phyloP scores from a whole-genome alignment of 2,797 vertebrate genomes.

The Naso thynnoides region DNA sequence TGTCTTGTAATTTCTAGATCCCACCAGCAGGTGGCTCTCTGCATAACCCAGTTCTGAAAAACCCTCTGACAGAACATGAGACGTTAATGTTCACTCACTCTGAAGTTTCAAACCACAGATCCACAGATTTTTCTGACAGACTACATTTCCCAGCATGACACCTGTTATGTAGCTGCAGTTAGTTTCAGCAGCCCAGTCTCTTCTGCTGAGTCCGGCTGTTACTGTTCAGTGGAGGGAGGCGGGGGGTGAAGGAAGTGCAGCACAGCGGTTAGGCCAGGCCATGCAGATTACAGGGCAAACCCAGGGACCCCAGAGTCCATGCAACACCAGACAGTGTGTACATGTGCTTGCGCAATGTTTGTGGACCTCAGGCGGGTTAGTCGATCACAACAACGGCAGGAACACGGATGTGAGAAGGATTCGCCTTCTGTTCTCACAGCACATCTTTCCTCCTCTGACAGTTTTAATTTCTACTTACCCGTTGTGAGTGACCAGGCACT shows the following conservation, averaged over 20 bases:
- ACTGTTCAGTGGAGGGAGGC: slow-evolving; percentile 18
- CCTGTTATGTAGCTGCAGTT: slow-evolving; percentile 43
- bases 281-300: slow-evolving; percentile 58
- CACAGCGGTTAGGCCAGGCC: slow-evolving; percentile 57
- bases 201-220: slow-evolving; percentile 19
- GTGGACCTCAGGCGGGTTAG: slow-evolving; percentile 13
- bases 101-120: slow-evolving; percentile 1
- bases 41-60: background rate
- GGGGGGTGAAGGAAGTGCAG: slow-evolving; percentile 35
- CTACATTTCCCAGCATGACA: background rate
- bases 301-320: slow-evolving; percentile 43
- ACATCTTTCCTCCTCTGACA: background rate
- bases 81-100: background rate
- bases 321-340: slow-evolving; percentile 53
- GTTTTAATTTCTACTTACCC: slow-evolving; percentile 86
- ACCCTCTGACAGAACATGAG: background rate
- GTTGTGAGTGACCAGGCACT: slow-evolving; percentile 99
- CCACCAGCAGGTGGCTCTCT: slow-evolving; percentile 60
- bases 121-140: too few species aligned
- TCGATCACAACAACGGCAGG: background rate
- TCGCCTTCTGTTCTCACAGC: background rate
- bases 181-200: slow-evolving; percentile 41
- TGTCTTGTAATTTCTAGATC: slow-evolving; percentile 4
- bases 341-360: slow-evolving; percentile 27
- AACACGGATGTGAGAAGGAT: background rate